Base-by-base conservation (phyloP, 2,797 vertebrate species). In the Chromobotia macracanthus region DNA sequence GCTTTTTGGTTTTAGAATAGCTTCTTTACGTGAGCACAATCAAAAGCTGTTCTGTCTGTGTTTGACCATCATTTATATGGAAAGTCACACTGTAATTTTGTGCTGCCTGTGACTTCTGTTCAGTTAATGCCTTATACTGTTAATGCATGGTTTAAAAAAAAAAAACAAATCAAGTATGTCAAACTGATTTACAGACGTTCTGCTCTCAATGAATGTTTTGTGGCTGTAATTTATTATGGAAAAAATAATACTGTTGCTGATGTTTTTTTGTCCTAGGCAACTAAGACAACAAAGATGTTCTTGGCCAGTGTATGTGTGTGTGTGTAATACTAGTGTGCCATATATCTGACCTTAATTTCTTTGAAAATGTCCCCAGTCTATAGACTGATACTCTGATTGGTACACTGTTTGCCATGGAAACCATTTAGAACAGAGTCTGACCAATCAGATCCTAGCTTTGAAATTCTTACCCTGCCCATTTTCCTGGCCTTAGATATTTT, bases 211-310 rank as follows among this genome's bases (percentile, higher is more conserved):
- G 85, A 91, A 91, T 92, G 92, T 91, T 90, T 90, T 91, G 90
- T 93, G 90, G 91, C 89, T 93, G 92, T 93, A 92, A 92, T 92
- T 93, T 91, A 92, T 93, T 91, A 86, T 86, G 89, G 88, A 86
- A 87, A 90, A 77, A 69, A 75, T 81, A 66, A 46, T 88, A 86
- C 89, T 87, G 84, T 85, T 86, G 87, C 65, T 75, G 61, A 87
- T 85, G 86, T 44, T 86, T 88, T n/a, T 91, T 88, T 73, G 84
- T 89, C 76, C 58, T 31, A 80, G 41, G 68, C 87, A 86, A 80
- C 85, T 84, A 79, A 86, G 87, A 79, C 72, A 84, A 66, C 82
- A 83, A 85, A 79, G 85, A 84, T 88, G 84, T 85, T 86, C 80
- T 87, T 79, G 53, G 51, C 23, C 21, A 89, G 89, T 85, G 84